Evolutionary conservation across 2,888 invertebrate genomes (phyloP), one percentile per base, ranked within the genome.

Genomic region (Taenaris catops): DNA sequence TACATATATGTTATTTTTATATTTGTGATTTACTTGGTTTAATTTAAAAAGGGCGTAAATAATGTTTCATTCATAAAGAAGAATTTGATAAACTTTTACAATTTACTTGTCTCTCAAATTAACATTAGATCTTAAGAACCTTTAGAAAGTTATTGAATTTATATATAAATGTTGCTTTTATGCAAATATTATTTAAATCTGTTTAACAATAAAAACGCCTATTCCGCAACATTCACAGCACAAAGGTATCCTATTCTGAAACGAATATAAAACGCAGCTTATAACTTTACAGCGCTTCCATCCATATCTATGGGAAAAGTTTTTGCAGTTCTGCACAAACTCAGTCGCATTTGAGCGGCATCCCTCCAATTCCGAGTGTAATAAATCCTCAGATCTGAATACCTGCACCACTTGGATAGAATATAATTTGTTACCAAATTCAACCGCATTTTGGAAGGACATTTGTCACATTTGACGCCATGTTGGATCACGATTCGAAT

Each of bases 381-480:
- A 63, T 63, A 63, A 63, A 61, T 61, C 54, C 51, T 46, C 37
- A 46, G 58, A 53, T 58, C 54, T 52, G 56, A 53, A 53, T 58
- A 55, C 55, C 51, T 53, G 54, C 53, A 47, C 48, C 41, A 44
- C 38, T 45, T 40, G 46, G 48, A 53, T 50, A 45, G 45, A 48
- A 51, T 46, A 52, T 56, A 55, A 58, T 56, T 56, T 52, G 49
- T 46, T 48, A 43, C 46, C 43, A 37, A 29, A 44, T 41, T 33
- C 41, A 31, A 40, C 38, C 38, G 41, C 44, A 42, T 38, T 50
- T 38, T 41, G 37, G 41, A 46, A 45, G 39, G 38, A 48, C 44
- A 43, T 53, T 51, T 48, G 48, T 49, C 51, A 49, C 42, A 42
- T 44, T 47, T 35, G 44, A 42, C 42, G 44, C 39, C 40, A 29